Evolutionary conservation across 2,888 invertebrate species (phyloP), one percentile per base, ranked within the genome.

Genomic region (Agriopis marginaria): DNA sequence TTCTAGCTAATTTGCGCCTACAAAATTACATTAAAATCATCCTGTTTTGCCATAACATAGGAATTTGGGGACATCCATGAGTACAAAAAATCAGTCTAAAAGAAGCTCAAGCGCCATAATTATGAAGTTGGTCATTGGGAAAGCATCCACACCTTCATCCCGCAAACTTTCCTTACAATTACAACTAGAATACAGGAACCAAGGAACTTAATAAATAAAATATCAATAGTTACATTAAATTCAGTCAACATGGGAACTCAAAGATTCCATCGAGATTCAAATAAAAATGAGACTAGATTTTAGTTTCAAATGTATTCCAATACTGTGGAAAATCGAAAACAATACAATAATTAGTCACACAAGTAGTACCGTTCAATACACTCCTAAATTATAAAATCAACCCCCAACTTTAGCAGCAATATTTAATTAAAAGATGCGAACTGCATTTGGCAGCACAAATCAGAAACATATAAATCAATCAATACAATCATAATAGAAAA

Each of bases 11-110:
- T 12, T 56, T 39, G 56, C 63, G 55, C 60, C 54, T 32, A 62
- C 39, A 54, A 42, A 60, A 56, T 45, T 61, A 64, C 61, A 62
- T 47, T 54, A 50, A 53, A 56, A 39, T 53, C 47, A 62, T 70
- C 62, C 58, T 66, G 59, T 66, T 56, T 65, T 14, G 40, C 64
- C 64, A 60, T 64, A 50, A 67, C 63, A 63, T 59, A 62, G 63
- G 50, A 65, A 58, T 50, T 54, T 71, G 54, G 44, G 59, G 60
- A 72, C 65, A 71, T 64, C 64, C 69, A 53, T 77, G 75, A 80
- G 79, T 80, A 80, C 76, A 84, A 84, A 88, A 91, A 90, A 91
- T 92, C 93, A 92, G 93, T 93, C 93, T 88, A 91, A 84, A 86
- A 83, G 82, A 81, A 77, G 82, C 86, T 85, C 82, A 81, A 74